Evolutionary conservation across 2,113 vertebrate genomes (phyloP).

Genomic region (Muntiacus muntjak): DNA sequence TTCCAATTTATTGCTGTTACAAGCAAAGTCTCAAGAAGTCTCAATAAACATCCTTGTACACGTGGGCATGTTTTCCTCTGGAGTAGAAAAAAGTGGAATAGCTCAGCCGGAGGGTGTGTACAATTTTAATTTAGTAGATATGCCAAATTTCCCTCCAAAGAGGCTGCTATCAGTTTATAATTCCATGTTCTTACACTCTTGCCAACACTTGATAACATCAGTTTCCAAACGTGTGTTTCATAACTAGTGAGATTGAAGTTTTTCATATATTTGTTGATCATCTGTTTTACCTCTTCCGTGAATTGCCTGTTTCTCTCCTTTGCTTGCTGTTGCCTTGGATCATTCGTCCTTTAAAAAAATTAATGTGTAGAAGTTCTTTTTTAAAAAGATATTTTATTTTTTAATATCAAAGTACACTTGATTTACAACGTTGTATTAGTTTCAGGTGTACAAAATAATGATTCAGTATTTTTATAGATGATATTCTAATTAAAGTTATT

Average conservation of each 20-base stretch:
- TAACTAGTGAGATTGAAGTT: background rate
- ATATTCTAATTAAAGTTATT: background rate
- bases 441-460: background rate
- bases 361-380: background rate
- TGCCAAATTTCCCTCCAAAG: background rate
- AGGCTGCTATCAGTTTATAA: background rate
- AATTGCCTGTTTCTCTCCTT: background rate
- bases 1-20: background rate
- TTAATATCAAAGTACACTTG: background rate
- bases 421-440: background rate
- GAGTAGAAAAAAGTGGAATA: background rate
- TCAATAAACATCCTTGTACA: background rate
- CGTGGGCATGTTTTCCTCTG: accelerated
- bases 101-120: background rate
- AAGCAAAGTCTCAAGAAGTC: background rate
- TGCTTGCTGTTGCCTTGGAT: background rate
- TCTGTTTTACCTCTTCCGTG: background rate
- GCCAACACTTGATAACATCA: background rate
- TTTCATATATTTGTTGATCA: background rate
- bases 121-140: background rate
- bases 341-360: background rate
- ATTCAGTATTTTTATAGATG: background rate
- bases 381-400: background rate
- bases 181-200: background rate
- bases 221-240: conserved; percentile 11